These are phyloP conservation scores for Lamellibrachia columna DNA, from an alignment of 2,888 invertebrate species.

Conservation along the genomic window DNA sequence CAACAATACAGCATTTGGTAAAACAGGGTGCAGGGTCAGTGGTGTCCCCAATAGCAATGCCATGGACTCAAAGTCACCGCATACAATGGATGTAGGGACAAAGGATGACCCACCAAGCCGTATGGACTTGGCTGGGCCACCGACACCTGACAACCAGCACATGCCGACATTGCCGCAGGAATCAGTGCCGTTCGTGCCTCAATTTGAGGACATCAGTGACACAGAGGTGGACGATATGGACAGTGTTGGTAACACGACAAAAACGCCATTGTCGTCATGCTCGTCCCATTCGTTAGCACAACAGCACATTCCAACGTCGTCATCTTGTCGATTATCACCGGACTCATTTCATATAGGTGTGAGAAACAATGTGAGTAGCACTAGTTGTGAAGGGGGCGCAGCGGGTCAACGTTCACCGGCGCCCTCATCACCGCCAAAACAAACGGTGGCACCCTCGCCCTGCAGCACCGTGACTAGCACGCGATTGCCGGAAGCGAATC, in stretches of 20 bases:
- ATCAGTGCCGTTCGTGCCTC: slow-evolving; percentile 40
- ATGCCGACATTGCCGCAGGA: slow-evolving; percentile 32
- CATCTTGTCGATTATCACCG: not conserved
- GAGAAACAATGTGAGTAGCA: slow-evolving; percentile 16
- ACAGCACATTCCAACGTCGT: slow-evolving; percentile 3
- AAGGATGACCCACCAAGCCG: slow-evolving; percentile 17
- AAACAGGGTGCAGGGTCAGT: not conserved
- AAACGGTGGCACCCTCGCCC: not conserved
- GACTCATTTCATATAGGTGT: not conserved
- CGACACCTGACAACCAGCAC: not conserved
- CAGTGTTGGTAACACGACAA: slow-evolving; percentile 35
- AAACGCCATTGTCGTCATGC: not conserved
- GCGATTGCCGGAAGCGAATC: not conserved
- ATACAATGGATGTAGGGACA: not conserved
- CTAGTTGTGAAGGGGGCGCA: not conserved
- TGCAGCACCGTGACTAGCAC: slow-evolving; percentile 6
- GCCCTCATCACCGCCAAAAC: slow-evolving; percentile 7
- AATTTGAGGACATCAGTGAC: slow-evolving; percentile 48
- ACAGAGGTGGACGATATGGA: slow-evolving; percentile 43
- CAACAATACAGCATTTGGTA: not conserved
- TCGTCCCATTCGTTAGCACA: not conserved
- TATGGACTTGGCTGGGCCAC: not conserved
- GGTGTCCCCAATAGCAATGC: not conserved
- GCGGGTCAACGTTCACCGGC: not conserved
- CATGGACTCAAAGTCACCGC: not conserved